These are phyloP conservation scores for Caenorhabditis wallacei DNA, from an alignment of 2,888 invertebrate genomes.

Conservation along the genomic window DNA sequence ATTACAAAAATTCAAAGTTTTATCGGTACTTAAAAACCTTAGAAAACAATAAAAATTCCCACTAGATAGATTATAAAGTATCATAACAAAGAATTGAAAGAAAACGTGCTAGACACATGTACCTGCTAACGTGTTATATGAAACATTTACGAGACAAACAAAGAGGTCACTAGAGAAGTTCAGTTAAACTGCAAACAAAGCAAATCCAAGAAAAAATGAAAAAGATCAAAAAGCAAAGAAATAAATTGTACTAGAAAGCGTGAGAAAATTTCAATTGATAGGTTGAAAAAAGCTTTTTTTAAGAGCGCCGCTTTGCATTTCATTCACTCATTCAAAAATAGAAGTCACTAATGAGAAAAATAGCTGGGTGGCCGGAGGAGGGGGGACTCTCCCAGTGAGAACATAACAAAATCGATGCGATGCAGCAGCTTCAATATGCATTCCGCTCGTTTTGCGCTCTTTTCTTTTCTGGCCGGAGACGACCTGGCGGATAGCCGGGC, in stretches of 20 bases:
- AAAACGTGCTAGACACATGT: not conserved
- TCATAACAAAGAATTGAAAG: not conserved
- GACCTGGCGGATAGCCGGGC: conserved; percentile 39
- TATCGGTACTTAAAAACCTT: no score
- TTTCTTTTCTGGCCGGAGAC: conserved; percentile 12
- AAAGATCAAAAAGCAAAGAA: conserved; percentile 13
- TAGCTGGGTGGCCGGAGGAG: conserved; percentile 19
- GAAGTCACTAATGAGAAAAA: conserved; percentile 44
- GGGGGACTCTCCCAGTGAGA: not conserved
- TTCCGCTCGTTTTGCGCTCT: conserved; percentile 35
- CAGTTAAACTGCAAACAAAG: conserved; percentile 19
- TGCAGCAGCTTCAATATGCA: conserved; percentile 56
- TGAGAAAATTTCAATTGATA: conserved; percentile 5
- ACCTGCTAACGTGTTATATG: conserved; percentile 19
- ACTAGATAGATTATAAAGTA: not conserved
- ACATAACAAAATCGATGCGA: conserved; percentile 61
- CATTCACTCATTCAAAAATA: conserved; percentile 18
- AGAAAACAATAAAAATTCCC: no score
- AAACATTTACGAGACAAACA: conserved; percentile 1
- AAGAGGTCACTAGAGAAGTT: conserved; percentile 14
- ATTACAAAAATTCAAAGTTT: no score
- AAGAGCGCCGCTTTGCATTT: not conserved
- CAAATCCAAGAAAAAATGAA: not conserved
- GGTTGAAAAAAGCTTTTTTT: not conserved
- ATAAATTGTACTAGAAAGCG: not conserved